Percentiles rank a stretch among this genome's conserved stretches.
phyloP scores from a whole-genome alignment of 2,113 vertebrate genomes.

The Pseudois nayaur region DNA sequence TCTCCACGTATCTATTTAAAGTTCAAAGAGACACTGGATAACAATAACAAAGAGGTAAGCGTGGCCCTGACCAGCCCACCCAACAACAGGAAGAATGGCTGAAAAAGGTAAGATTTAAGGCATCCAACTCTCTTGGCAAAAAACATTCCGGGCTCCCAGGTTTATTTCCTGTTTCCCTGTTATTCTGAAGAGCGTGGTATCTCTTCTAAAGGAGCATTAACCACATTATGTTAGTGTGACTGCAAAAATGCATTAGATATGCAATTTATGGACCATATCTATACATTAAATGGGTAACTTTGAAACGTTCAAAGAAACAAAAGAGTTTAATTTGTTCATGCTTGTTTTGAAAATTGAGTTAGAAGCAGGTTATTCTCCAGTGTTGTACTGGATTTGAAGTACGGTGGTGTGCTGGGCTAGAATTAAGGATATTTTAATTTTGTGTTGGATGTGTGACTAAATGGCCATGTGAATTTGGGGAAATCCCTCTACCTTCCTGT shows the following conservation, averaged over 20 bases:
- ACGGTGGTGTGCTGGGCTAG: background rate
- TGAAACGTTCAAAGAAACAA: background rate
- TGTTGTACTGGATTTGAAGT: background rate
- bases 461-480: background rate
- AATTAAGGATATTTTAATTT: background rate
- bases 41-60: slow-evolving; percentile 65
- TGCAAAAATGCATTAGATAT: background rate
- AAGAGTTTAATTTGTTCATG: background rate
- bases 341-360: background rate
- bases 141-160: background rate
- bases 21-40: slow-evolving; percentile 64
- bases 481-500: background rate
- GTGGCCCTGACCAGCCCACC: slow-evolving; percentile 36
- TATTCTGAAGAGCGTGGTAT: background rate
- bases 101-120: slow-evolving; percentile 78
- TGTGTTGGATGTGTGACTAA: background rate
- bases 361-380: background rate
- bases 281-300: background rate
- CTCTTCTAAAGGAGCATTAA: background rate
- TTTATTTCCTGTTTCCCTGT: background rate
- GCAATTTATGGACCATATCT: background rate
- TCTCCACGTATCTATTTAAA: slow-evolving; percentile 84
- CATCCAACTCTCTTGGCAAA: background rate
- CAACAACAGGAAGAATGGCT: slow-evolving; percentile 73
- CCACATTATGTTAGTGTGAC: background rate